Evolutionary conservation across 2,797 vertebrate species (phyloP).

Genomic region (Coilia nasus): DNA sequence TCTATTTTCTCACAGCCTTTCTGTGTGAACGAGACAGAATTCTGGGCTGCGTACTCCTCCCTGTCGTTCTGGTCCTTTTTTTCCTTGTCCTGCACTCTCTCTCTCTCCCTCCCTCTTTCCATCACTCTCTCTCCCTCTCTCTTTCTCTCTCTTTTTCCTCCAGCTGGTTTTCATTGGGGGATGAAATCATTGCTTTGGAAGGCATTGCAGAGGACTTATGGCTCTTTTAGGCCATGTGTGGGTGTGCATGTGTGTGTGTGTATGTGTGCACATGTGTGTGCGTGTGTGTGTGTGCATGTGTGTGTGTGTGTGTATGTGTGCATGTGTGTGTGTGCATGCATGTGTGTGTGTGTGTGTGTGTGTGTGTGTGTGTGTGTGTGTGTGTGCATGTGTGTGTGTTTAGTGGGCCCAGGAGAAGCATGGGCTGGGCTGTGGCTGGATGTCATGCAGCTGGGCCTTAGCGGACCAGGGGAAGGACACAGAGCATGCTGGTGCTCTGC

Average conservation of each 20-base stretch:
- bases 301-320: neutral
- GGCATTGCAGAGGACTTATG: constrained; percentile 25
- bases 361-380: neutral
- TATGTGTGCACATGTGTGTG: constrained; percentile 1
- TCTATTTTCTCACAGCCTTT: neutral
- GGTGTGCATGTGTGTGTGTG: neutral
- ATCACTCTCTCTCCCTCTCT: neutral
- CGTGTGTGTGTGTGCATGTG: neutral
- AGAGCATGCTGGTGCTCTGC: neutral
- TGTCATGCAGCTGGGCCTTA: constrained; percentile 15
- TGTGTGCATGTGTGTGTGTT: neutral
- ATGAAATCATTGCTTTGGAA: constrained; percentile 49
- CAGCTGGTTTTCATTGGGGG: constrained; percentile 57
- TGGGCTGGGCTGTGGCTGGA: constrained; percentile 11
- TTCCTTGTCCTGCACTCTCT: neutral
- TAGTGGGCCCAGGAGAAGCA: constrained; percentile 13
- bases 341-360: neutral
- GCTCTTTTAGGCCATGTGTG: constrained; percentile 22
- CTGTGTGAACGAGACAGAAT: neutral
- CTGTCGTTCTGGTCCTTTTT: neutral
- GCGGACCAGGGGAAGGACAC: neutral
- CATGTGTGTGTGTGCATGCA: neutral
- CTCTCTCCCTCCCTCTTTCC: neutral
- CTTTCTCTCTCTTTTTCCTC: constrained; percentile 25
- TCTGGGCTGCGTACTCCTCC: constrained; percentile 15